Base-by-base conservation (phyloP, 2,113 vertebrate genomes). In the Gila orcuttii region DNA sequence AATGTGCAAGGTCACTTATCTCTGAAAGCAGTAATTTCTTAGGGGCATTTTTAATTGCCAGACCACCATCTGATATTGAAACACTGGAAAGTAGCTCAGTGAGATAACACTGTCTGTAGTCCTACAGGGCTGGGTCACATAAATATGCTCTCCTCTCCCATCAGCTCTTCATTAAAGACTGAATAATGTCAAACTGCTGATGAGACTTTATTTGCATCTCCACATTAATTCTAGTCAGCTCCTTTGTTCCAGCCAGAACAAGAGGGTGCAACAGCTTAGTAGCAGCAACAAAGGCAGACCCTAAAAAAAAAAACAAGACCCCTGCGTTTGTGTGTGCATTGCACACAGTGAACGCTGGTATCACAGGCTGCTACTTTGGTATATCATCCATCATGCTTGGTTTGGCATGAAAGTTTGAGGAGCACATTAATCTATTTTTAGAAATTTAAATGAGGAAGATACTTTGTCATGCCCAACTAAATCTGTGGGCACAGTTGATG, bases 321-420 rank as follows among this genome's bases (percentile, higher is more conserved):
- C 47, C 42, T 59, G 23, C 31, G 5, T 62, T 25, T 82, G 66
- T 25, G 79, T 28, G 52, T 62, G 36, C 57, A 69, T 47, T 62
- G 55, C 31, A n/a, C 81, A 73, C 31, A 81, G 62, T 85, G 69
- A 79, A 69, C 52, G n/a, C 28, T 36, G 79, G 83, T 75, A 83
- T 87, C 74, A 76, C 57, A 68, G 68, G 4, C 50, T 59, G 86
- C 73, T 84, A 21, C 79, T 47, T 33, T 76, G 86, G 69, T 47
- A 82, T 33, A 90, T 88, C 92, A 93, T 93, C 91, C 90, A 92
- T 93, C 93, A 93, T 89, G 88, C 60, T 68, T 89, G 89, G 79
- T 89, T 89, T 74, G 42, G 83, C 74, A 79, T 87, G 39, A 73
- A 87, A 88, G 50, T n/a, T 68, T 50, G 79, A 85, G 7, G 82